Percentiles rank a stretch among this genome's conserved stretches.
Conservation (phyloP, 2,113 vertebrate species). For the Lasiurus borealis region DNA sequence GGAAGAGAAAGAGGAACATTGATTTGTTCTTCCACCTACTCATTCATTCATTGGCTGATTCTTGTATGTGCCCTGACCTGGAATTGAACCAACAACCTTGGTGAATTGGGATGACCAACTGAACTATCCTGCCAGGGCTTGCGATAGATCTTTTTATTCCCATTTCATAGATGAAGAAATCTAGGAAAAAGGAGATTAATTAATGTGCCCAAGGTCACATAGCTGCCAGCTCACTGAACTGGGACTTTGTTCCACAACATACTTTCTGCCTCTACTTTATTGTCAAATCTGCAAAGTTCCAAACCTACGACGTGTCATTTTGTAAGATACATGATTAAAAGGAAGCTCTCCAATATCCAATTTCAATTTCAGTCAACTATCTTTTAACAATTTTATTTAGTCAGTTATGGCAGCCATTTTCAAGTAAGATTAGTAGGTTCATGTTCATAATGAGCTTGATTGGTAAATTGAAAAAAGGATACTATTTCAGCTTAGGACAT, state of each 20-base stretch:
- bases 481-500: background rate
- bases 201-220: background rate
- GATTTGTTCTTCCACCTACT: background rate
- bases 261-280: background rate
- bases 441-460: background rate
- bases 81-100: too few relatives aligned
- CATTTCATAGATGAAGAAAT: background rate
- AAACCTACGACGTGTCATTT: background rate
- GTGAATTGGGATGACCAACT: too few relatives aligned
- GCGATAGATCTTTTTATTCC: background rate
- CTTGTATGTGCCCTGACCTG: too few relatives aligned
- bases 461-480: background rate
- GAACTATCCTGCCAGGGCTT: background rate
- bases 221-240: background rate
- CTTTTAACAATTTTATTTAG: background rate
- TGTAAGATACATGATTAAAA: background rate
- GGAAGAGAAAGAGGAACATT: background rate
- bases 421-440: background rate
- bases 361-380: background rate
- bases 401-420: background rate
- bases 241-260: background rate
- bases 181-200: background rate
- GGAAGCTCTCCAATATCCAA: background rate
- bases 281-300: background rate
- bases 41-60: too few relatives aligned